Evolutionary conservation across 2,113 vertebrate species (phyloP), one percentile per base, ranked within the genome.

Genomic region (Zootoca vivipara): DNA sequence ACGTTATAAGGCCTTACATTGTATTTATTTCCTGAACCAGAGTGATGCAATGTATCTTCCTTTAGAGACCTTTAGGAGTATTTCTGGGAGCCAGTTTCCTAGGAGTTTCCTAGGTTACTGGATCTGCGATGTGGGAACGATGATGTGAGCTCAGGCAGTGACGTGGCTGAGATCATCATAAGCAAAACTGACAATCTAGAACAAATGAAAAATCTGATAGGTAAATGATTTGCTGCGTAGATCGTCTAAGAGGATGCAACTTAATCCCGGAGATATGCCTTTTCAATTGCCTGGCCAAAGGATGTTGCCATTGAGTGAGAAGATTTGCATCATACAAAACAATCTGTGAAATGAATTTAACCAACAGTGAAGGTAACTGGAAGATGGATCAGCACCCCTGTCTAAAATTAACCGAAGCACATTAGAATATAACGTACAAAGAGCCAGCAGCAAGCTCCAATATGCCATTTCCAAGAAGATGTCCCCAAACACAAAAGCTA

Each of bases 61-160:
- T 79, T 56, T 28, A 46, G 65, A 83, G 81, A 30, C 64, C 26
- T 81, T 64, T 69, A 42, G 35, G 18, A 22, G 40, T 42, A 16
- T 30, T 42, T 83, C 5, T 30, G 28, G 64, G 38, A 83, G 42
- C 12, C 64, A 69, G 81, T 82, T 82, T 82, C 64, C 73, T 74
- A 22, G 73, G 33, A 74, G 73, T 75, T 75, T 40, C 73, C 81
- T 83, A 83, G 81, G 81, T 69, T 83, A 83, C 81, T 83, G 62
- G 26, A 83, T 69, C 64, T 30, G 38, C 28, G 12, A 52, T 78
- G 16, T 30, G 26, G 24, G 35, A 69, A 69, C 13, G 20, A 42
- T 33, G 64, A 18, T 83, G 40, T 6, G 16, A 82, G 38, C 62
- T 82, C 35, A 82, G 65, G 38, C 64, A 18, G 30, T 38, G 20